Percentiles rank a stretch among this genome's conserved stretches.
These are phyloP conservation scores for Centrocercus urophasianus DNA, from an alignment of 2,113 vertebrate species.

Conservation along the genomic window DNA sequence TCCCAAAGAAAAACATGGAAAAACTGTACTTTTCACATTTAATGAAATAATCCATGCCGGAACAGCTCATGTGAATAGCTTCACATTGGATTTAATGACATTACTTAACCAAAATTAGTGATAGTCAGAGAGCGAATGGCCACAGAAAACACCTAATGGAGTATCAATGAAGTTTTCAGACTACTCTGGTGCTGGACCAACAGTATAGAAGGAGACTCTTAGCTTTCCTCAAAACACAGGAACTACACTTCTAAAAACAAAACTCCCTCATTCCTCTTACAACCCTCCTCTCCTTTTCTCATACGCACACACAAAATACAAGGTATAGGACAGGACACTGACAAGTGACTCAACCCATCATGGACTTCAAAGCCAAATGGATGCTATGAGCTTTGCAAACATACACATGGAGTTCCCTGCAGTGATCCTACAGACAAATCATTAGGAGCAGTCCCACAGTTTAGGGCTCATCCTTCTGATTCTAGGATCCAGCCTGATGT, in stretches of 20 bases:
- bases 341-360: background rate
- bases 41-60: background rate
- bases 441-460: background rate
- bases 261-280: background rate
- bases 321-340: background rate
- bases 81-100: background rate
- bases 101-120: background rate
- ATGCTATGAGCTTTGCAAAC: background rate
- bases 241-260: background rate
- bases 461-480: background rate
- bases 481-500: background rate
- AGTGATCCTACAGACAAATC: background rate
- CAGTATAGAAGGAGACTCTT: background rate
- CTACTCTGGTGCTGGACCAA: background rate
- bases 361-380: background rate
- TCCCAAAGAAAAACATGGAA: background rate
- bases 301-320: background rate
- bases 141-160: background rate
- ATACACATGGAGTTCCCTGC: background rate
- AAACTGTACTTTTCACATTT: background rate
- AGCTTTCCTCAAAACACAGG: background rate
- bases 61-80: rapidly evolving
- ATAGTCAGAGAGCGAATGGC: background rate
- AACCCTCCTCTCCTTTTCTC: background rate
- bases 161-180: background rate